Percentiles rank a stretch among this genome's conserved stretches.
Conservation (phyloP, 2,113 vertebrate genomes). For the Rhinolophus ferrumequinum region DNA sequence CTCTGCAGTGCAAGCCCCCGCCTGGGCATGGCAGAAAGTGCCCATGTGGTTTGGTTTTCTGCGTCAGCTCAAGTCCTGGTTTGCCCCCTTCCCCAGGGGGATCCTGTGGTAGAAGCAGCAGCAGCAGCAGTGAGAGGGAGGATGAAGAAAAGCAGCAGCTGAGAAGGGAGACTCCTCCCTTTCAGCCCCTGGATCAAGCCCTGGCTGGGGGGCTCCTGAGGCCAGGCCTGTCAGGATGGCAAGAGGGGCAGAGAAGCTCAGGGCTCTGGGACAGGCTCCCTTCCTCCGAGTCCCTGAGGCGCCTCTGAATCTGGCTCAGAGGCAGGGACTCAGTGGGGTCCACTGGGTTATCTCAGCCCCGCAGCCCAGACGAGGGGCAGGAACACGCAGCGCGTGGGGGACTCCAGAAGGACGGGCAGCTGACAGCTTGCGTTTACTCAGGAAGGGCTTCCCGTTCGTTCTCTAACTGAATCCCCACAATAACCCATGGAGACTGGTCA, state of each 20-base stretch:
- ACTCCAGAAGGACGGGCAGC: not conserved
- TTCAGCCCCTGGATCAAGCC: not conserved
- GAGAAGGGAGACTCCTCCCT: not conserved
- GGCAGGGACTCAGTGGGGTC: not conserved
- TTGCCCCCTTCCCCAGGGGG: not conserved
- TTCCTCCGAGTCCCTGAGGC: not conserved
- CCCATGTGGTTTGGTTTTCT: not conserved
- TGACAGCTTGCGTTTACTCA: rapidly evolving
- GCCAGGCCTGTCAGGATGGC: not conserved
- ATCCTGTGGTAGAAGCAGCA: not conserved
- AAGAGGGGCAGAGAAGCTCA: rapidly evolving
- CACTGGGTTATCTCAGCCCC: not conserved
- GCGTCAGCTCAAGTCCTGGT: not conserved
- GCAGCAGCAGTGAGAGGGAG: not conserved
- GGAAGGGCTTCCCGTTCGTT: not conserved
- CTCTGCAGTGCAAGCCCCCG: not conserved
- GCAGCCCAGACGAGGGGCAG: not conserved
- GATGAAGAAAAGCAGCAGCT: not conserved
- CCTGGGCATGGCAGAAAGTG: not conserved
- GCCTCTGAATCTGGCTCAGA: not conserved
- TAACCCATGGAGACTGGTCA: not conserved
- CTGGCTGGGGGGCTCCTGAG: not conserved
- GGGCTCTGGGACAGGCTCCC: not conserved
- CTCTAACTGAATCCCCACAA: not conserved
- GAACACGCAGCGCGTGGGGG: not conserved